phyloP scores from a whole-genome alignment of 2,888 invertebrate genomes.

The Sarcophaga caerulescens region DNA sequence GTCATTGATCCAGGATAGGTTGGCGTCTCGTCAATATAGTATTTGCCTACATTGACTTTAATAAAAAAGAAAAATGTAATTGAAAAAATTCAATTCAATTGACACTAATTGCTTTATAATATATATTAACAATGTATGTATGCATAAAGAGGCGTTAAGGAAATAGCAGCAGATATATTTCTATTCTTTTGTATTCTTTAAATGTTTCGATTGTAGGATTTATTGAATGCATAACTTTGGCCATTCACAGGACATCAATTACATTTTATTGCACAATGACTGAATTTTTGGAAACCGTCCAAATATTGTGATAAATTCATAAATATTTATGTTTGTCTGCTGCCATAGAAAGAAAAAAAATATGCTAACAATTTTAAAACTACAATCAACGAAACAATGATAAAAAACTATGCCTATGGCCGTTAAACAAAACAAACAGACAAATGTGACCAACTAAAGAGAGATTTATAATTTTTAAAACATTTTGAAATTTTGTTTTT shows the following conservation, averaged over 20 bases:
- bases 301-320: conserved; percentile 38
- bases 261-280: conserved; percentile 22
- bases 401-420: conserved; percentile 26
- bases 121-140: too few relatives aligned
- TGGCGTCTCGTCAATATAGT: too few relatives aligned
- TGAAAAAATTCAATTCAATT: too few relatives aligned
- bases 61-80: too few relatives aligned
- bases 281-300: conserved; percentile 24
- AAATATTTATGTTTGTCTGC: conserved; percentile 12
- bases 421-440: neutral
- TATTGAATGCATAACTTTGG: conserved; percentile 36
- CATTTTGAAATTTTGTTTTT: neutral
- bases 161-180: neutral
- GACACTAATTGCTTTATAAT: too few relatives aligned
- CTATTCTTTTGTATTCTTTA: neutral
- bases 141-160: too few relatives aligned
- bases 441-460: conserved; percentile 9
- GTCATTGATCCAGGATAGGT: too few relatives aligned
- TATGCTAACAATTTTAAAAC: conserved; percentile 31
- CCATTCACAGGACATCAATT: conserved; percentile 42
- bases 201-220: conserved; percentile 24
- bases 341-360: conserved; percentile 15
- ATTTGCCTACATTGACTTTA: too few relatives aligned
- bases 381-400: neutral
- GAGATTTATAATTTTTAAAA: neutral